These are phyloP conservation scores for Drosophila putrida DNA, from an alignment of 2,888 invertebrate genomes.

Conservation along the genomic window DNA sequence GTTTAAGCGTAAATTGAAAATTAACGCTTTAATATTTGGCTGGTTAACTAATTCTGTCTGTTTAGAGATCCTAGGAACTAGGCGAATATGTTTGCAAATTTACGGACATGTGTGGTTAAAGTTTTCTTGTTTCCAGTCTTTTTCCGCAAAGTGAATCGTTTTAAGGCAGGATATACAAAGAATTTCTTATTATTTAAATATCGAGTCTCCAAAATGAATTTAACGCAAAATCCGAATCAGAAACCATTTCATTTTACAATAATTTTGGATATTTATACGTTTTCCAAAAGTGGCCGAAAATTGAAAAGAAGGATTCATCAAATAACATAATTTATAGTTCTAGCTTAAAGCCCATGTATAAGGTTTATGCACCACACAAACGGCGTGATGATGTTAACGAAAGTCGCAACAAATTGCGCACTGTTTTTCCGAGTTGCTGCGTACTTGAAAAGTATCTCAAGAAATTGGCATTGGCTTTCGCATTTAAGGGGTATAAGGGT, in stretches of 20 bases:
- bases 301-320: constrained; percentile 10
- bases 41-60: constrained; percentile 38
- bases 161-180: background rate
- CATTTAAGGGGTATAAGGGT: constrained; percentile 8
- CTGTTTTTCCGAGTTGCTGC: constrained; percentile 54
- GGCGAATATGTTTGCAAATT: background rate
- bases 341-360: background rate
- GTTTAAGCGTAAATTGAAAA: constrained; percentile 47
- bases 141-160: background rate
- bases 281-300: background rate
- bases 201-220: background rate
- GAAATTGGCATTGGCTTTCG: constrained; percentile 55
- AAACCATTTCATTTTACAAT: background rate
- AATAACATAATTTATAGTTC: constrained; percentile 12
- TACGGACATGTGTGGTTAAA: background rate
- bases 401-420: constrained; percentile 58
- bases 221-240: background rate
- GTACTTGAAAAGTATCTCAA: constrained; percentile 70
- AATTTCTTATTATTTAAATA: background rate
- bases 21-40: constrained; percentile 46
- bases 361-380: background rate
- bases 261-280: background rate
- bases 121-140: background rate
- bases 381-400: background rate
- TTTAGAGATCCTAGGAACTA: constrained; percentile 20